phyloP scores from a whole-genome alignment of 2,888 invertebrate genomes.

The Tethea ocularis region DNA sequence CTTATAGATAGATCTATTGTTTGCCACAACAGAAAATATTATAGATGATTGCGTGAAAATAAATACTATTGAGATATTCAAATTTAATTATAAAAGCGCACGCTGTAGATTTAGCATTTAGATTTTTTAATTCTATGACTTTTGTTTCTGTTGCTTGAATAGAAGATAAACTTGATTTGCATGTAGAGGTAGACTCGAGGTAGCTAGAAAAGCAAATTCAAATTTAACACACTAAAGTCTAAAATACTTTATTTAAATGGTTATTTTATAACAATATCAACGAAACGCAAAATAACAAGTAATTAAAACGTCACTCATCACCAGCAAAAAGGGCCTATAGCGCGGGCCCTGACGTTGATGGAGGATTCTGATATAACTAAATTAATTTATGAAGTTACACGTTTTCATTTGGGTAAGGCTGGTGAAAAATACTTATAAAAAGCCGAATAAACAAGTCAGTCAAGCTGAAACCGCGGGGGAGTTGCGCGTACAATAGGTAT shows the following conservation, averaged over 20 bases:
- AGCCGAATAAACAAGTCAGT: conserved; percentile 18
- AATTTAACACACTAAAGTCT: too few relatives aligned
- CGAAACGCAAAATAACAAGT: conserved; percentile 43
- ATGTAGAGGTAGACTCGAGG: too few relatives aligned
- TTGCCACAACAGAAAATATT: background rate
- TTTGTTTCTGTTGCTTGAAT: background rate
- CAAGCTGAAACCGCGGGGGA: conserved; percentile 32
- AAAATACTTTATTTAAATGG: conserved; percentile 31
- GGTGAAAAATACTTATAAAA: conserved; percentile 12
- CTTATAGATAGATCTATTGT: conserved; percentile 2
- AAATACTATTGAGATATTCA: background rate
- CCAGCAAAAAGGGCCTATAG: conserved; percentile 42
- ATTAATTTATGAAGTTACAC: conserved; percentile 45
- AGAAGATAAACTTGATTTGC: too few relatives aligned
- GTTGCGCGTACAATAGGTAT: conserved; percentile 45
- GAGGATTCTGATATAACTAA: conserved; percentile 48
- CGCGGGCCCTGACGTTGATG: conserved; percentile 44
- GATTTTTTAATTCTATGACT: background rate
- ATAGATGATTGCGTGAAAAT: background rate
- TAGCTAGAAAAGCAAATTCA: too few relatives aligned
- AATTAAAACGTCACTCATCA: conserved; percentile 54
- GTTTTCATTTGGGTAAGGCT: conserved; percentile 17
- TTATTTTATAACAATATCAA: conserved; percentile 43
- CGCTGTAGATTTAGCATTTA: conserved; percentile 8
- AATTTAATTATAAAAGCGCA: background rate